A percentile compares a stretch with the other conserved stretches of the same genome.
These are phyloP conservation scores for Tanypteryx hageni DNA, from an alignment of 2,888 invertebrate genomes.

Conservation along the genomic window DNA sequence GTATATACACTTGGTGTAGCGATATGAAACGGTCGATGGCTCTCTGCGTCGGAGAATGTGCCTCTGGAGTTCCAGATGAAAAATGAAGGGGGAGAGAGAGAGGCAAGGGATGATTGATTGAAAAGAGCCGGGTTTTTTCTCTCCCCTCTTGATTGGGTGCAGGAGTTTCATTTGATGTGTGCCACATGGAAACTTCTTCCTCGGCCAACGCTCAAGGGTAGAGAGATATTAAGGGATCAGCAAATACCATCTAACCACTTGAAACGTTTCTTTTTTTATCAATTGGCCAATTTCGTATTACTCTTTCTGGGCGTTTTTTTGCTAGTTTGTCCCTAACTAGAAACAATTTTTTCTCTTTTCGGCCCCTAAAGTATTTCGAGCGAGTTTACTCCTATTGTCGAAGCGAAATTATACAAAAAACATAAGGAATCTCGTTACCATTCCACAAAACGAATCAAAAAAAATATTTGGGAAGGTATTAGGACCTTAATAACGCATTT, in stretches of 20 bases:
- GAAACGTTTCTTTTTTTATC: not conserved
- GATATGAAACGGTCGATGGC: slow-evolving; percentile 63
- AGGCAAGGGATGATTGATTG: slow-evolving; percentile 53
- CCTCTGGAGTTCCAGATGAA: slow-evolving; percentile 43
- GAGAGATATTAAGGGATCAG: slow-evolving; percentile 16
- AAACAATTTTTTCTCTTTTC: not conserved
- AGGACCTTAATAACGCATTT: slow-evolving; percentile 24
- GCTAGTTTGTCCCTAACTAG: not conserved
- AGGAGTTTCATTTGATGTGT: slow-evolving; percentile 59
- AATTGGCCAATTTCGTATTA: not conserved
- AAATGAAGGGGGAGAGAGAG: slow-evolving; percentile 11
- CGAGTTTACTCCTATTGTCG: not conserved
- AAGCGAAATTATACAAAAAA: not conserved
- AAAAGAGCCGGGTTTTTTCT: slow-evolving; percentile 52
- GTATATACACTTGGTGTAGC: slow-evolving; percentile 43
- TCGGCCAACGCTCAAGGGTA: not conserved
- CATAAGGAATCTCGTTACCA: too few relatives aligned
- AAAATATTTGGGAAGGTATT: not conserved
- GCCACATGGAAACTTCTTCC: slow-evolving; percentile 46
- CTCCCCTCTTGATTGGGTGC: slow-evolving; percentile 57
- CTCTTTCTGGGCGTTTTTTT: not conserved
- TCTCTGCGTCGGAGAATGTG: slow-evolving; percentile 30
- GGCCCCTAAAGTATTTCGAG: not conserved
- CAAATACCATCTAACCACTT: not conserved
- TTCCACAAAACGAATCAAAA: too few relatives aligned